Evolutionary conservation across 2,113 vertebrate genomes (phyloP).

Genomic region (Arizona elegans): DNA sequence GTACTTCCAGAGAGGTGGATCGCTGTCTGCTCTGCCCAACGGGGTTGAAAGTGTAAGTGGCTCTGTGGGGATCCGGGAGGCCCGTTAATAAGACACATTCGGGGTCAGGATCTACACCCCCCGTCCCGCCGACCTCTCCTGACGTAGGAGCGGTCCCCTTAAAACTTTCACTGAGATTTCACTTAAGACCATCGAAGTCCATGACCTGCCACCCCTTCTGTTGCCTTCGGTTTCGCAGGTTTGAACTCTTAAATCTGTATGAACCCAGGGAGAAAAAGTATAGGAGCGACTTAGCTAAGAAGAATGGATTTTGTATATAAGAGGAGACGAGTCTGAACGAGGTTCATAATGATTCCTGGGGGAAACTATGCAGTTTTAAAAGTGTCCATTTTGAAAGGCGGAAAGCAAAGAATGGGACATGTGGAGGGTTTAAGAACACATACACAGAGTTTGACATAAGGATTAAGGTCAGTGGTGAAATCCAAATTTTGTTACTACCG

Average conservation of each 20-base stretch:
- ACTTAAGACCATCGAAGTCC: not conserved
- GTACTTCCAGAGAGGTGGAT: not conserved
- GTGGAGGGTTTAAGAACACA: not conserved
- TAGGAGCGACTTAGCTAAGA: not conserved
- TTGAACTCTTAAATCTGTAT: not conserved
- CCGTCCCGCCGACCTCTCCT: not conserved
- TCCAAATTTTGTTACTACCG: too few species aligned
- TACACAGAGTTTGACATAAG: rapidly evolving
- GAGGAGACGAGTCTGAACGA: not conserved
- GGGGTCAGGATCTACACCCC: not conserved
- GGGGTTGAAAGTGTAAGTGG: not conserved
- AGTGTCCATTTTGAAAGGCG: not conserved
- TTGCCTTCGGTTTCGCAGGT: not conserved
- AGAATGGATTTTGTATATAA: not conserved
- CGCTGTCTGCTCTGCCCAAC: not conserved
- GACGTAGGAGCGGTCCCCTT: not conserved
- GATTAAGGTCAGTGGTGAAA: not conserved
- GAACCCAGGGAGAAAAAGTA: not conserved
- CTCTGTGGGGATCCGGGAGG: not conserved
- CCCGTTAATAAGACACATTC: not conserved
- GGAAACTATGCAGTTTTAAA: not conserved
- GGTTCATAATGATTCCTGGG: not conserved
- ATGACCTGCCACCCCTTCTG: not conserved
- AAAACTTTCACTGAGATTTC: not conserved
- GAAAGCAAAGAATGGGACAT: not conserved